Evolutionary conservation across 2,888 invertebrate species (phyloP), one percentile per base, ranked within the genome.

Genomic region (Isotomurus palustris): DNA sequence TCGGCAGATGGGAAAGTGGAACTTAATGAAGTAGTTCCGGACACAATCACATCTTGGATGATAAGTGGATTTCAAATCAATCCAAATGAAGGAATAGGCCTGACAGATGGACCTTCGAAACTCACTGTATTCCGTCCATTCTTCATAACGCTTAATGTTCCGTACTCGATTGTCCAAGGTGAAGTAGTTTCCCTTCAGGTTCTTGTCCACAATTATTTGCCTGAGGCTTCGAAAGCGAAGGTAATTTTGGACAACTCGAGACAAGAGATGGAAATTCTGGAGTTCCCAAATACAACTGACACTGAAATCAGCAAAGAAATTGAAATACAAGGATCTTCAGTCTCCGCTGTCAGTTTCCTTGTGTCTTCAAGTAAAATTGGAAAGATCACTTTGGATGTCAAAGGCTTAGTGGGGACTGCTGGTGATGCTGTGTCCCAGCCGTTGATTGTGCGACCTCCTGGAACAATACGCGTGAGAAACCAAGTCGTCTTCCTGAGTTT

Each of bases 141-240:
- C 74, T 88, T 89, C 66, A 83, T 95, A 38, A 83, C 85, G 8
- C 81, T 92, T 5, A 88, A 92, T 73, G 76, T 96, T 45, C 97
- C 97, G 0, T 87, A 89, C 70, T 85, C 88, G 0, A 83, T 97
- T 12, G 86, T 91, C 71, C 82, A 86, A 62, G 94, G 92, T 22
- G 97, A 97, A 79, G 85, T 88, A 10, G 81, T 96, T 51, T 86
- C 91, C 0, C 82, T 94, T 47, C 87, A 93, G 41, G 84, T 90
- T 8, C 85, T 89, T 1, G 83, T 95, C 6, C 91, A 88, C 75
- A 97, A 94, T 75, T 90, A 93, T 71, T 25, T 52, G 41, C 47
- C 25, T 6, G 24, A 38, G 14, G 40, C 25, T 10, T 21, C 55
- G 2, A 38, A 48, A 8, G 60, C 58, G 3, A 43, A 44, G 12